Percentiles rank a stretch among this genome's conserved stretches.
phyloP scores from a whole-genome alignment of 2,888 invertebrate genomes.

The Melanostoma mellinum region DNA sequence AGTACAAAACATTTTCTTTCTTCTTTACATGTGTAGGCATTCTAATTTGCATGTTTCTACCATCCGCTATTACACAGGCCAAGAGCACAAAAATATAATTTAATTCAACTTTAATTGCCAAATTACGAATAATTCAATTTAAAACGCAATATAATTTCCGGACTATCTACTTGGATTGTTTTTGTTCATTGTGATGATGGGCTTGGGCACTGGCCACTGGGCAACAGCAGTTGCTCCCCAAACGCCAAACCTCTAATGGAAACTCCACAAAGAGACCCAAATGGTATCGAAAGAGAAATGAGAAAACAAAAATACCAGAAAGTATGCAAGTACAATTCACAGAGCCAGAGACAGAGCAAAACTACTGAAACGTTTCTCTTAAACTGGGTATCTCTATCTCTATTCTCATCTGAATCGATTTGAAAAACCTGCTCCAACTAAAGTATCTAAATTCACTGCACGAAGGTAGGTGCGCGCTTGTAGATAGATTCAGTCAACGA shows the following conservation, averaged over 20 bases:
- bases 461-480: conserved; percentile 17
- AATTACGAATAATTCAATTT: conserved; percentile 55
- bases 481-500: conserved; percentile 53
- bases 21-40: not conserved
- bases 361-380: conserved; percentile 38
- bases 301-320: not conserved
- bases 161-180: not conserved
- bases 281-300: not conserved
- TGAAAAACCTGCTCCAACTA: conserved; percentile 34
- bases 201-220: not conserved
- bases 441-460: conserved; percentile 27
- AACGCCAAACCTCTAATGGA: no score
- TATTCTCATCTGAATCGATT: conserved; percentile 50
- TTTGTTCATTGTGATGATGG: not conserved
- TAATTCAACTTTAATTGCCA: conserved; percentile 46
- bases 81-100: not conserved
- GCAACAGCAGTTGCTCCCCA: no score
- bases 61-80: not conserved
- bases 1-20: not conserved
- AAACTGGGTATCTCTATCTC: conserved; percentile 32
- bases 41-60: not conserved
- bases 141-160: conserved; percentile 31
- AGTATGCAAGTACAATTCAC: not conserved
- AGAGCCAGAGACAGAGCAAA: not conserved
- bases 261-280: conserved; percentile 1